Evolutionary conservation across 2,113 vertebrate species (phyloP).

Genomic region (Bombycilla garrulus): DNA sequence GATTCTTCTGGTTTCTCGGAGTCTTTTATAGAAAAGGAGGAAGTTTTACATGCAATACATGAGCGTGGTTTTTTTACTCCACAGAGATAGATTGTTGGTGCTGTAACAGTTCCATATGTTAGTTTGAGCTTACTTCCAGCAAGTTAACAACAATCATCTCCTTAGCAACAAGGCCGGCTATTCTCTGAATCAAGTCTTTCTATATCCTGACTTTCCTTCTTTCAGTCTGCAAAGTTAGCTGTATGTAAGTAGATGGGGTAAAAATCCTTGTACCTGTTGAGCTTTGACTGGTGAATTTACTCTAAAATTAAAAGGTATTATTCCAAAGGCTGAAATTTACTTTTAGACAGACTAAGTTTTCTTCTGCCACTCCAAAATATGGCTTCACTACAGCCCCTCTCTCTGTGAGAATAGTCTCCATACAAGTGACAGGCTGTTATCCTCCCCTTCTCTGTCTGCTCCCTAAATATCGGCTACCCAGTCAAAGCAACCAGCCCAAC

Average conservation of each 20-base stretch:
- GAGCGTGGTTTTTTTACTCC: not conserved
- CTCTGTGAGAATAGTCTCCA: rapidly evolving
- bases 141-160: not conserved
- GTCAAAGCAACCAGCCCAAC: not conserved
- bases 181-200: not conserved
- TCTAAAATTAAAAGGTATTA: not conserved
- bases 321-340: not conserved
- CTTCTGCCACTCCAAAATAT: not conserved
- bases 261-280: not conserved
- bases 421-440: not conserved
- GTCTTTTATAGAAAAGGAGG: not conserved
- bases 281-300: not conserved
- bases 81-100: not conserved
- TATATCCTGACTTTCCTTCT: not conserved
- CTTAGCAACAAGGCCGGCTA: not conserved
- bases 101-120: not conserved
- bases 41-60: not conserved
- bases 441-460: not conserved
- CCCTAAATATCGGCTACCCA: not conserved
- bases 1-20: not conserved
- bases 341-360: not conserved
- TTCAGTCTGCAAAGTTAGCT: not conserved
- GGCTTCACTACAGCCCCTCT: not conserved
- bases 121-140: not conserved
- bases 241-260: not conserved